These are phyloP conservation scores for Mizuhopecten yessoensis DNA, from an alignment of 1,140 invertebrate species.

Conservation along the genomic window DNA sequence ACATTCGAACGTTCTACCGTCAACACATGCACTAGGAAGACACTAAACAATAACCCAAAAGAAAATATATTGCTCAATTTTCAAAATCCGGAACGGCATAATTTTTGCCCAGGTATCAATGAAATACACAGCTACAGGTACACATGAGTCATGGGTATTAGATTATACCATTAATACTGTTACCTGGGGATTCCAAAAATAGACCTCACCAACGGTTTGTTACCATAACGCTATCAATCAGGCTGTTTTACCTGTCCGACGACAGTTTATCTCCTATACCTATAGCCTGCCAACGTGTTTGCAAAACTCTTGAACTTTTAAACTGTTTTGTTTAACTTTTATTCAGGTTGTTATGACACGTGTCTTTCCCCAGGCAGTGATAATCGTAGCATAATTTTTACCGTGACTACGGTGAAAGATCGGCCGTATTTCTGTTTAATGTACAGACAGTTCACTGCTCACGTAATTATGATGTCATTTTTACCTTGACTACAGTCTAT, in stretches of 20 bases:
- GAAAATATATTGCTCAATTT: neutral
- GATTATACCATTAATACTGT: neutral
- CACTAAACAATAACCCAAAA: neutral
- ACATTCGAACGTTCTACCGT: neutral
- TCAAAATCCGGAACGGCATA: neutral
- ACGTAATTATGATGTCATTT: too few relatives aligned
- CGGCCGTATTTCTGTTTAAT: neutral
- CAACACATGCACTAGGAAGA: too few relatives aligned
- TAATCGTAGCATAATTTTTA: neutral
- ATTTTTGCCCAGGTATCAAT: neutral
- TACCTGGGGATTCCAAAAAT: constrained; percentile 13
- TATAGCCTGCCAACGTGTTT: constrained; percentile 13
- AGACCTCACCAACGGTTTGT: constrained; percentile 4
- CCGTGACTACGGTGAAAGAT: neutral
- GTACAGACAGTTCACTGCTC: too few relatives aligned
- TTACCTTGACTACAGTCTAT: too few relatives aligned
- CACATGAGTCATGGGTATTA: neutral
- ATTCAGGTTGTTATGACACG: neutral
- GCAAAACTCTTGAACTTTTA: constrained; percentile 39
- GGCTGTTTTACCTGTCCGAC: neutral
- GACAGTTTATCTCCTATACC: neutral
- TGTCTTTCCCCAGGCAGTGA: neutral
- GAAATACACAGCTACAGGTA: neutral
- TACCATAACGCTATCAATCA: constrained; percentile 26
- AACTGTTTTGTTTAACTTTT: constrained; percentile 29